These are phyloP conservation scores for Theristicus caerulescens DNA, from an alignment of 2,113 vertebrate species.

Conservation along the genomic window DNA sequence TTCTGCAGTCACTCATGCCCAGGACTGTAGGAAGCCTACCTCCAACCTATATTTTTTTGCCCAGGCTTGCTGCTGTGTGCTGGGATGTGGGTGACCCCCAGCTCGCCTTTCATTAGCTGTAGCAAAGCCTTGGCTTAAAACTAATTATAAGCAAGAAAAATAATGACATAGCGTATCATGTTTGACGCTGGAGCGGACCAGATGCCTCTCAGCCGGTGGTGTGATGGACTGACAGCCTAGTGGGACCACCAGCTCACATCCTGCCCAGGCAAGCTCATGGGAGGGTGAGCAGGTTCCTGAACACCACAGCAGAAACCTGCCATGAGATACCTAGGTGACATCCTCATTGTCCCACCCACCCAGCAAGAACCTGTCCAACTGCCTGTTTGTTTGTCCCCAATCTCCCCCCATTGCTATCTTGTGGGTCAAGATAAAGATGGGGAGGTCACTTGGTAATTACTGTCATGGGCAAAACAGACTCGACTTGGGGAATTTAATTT, in stretches of 20 bases:
- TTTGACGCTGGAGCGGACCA: not conserved
- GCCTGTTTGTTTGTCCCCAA: not conserved
- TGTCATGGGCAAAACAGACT: not conserved
- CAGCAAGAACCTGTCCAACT: not conserved
- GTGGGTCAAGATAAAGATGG: not conserved
- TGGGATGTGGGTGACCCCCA: not conserved
- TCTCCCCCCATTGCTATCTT: fast-evolving
- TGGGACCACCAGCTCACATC: not conserved
- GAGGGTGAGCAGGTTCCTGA: not conserved
- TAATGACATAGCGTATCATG: not conserved
- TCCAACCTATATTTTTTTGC: not conserved
- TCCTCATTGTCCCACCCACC: not conserved
- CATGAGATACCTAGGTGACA: not conserved
- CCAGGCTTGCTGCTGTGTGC: not conserved
- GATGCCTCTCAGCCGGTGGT: not conserved
- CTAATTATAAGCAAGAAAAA: conserved; percentile 3
- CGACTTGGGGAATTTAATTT: fast-evolving
- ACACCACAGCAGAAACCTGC: not conserved
- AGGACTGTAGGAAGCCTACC: not conserved
- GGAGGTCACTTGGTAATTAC: not conserved
- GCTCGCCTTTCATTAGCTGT: not conserved
- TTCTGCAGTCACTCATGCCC: not conserved
- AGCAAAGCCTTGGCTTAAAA: conserved; percentile 13
- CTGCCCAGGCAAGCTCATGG: not conserved
- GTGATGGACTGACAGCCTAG: not conserved